Percentiles rank a stretch among this genome's conserved stretches.
Conservation (phyloP, 2,113 vertebrate species). For the Desmodus rotundus region DNA sequence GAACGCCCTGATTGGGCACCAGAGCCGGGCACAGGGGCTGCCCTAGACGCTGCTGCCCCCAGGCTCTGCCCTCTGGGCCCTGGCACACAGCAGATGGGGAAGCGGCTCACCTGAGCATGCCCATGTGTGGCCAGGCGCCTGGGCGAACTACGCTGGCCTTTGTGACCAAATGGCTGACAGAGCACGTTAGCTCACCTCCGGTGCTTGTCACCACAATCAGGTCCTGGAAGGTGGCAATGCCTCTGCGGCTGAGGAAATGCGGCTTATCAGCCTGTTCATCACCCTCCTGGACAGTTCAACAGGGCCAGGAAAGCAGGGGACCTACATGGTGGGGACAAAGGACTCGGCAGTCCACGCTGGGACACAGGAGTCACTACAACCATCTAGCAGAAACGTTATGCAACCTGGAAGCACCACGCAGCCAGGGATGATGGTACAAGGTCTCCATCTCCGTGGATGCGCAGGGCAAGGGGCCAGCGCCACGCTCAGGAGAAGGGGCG, state of each 20-base stretch:
- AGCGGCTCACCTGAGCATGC: background rate
- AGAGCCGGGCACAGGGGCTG: background rate
- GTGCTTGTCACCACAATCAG: constrained; percentile 49
- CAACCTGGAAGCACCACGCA: background rate
- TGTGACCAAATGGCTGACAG: constrained; percentile 1
- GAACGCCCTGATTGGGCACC: fast-evolving
- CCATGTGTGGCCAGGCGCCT: constrained; percentile 7
- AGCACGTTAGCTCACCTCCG: background rate
- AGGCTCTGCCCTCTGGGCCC: background rate
- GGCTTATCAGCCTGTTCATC: background rate
- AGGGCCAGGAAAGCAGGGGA: background rate
- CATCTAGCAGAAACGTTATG: background rate
- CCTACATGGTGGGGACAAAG: background rate
- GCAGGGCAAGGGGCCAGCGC: background rate
- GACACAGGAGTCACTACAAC: background rate
- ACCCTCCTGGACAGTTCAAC: background rate
- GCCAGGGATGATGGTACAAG: background rate
- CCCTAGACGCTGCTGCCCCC: background rate
- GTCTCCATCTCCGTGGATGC: background rate
- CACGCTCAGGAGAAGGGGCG: background rate
- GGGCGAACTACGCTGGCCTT: background rate
- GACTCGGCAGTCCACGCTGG: background rate
- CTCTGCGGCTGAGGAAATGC: background rate
- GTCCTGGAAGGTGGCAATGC: background rate
- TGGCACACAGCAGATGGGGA: background rate